phyloP scores from a whole-genome alignment of 2,888 invertebrate genomes.

The Cremastinae sp. region DNA sequence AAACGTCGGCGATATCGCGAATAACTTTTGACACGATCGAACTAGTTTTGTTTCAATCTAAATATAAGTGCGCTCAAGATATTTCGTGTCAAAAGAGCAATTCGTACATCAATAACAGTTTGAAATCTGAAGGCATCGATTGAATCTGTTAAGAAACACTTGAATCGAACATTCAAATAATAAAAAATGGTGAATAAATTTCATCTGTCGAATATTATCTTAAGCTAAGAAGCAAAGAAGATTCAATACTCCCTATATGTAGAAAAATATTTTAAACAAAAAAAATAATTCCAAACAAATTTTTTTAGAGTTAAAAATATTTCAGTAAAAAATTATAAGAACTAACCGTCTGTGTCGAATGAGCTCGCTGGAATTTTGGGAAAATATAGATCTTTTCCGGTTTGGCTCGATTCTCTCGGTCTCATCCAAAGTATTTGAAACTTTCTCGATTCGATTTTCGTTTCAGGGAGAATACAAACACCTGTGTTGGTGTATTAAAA shows the following conservation, averaged over 20 bases:
- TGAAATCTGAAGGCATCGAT: slow-evolving; percentile 1
- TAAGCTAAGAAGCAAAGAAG: no score
- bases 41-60: slow-evolving; percentile 35
- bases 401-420: slow-evolving; percentile 27
- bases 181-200: no score
- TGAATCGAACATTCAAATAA: no score
- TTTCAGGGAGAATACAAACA: slow-evolving; percentile 10
- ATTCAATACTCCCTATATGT: no score
- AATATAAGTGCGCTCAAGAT: background rate
- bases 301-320: no score
- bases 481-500: background rate
- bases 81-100: slow-evolving; percentile 8
- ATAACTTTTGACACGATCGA: slow-evolving; percentile 48
- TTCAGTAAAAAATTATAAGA: no score
- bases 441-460: slow-evolving; percentile 30
- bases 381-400: slow-evolving; percentile 47
- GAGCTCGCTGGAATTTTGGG: background rate
- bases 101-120: background rate
- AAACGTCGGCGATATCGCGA: slow-evolving; percentile 60
- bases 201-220: no score
- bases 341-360: no score
- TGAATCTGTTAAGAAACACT: background rate
- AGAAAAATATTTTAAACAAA: background rate
- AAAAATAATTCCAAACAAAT: background rate
- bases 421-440: slow-evolving; percentile 49